These are phyloP conservation scores for Drosophila picticornis DNA, from an alignment of 2,888 invertebrate genomes.

Conservation along the genomic window DNA sequence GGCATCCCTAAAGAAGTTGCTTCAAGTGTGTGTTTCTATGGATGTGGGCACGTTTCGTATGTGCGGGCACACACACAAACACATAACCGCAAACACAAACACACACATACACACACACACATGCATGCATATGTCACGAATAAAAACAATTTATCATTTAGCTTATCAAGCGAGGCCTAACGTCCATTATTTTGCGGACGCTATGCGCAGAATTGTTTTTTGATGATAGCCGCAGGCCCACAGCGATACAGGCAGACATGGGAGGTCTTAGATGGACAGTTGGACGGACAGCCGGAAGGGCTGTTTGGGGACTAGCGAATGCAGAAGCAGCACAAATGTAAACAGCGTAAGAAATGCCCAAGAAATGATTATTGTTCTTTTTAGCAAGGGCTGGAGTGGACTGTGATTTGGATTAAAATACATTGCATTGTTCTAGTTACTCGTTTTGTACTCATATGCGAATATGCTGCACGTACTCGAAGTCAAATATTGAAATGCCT, in stretches of 20 bases:
- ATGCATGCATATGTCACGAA: conserved; percentile 73
- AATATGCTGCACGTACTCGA: conserved; percentile 8
- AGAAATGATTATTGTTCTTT: conserved; percentile 69
- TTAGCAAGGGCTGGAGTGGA: conserved; percentile 12
- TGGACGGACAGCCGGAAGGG: conserved; percentile 8
- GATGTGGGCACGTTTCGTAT: conserved; percentile 42
- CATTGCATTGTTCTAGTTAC: conserved; percentile 32
- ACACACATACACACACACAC: conserved; percentile 17
- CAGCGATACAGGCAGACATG: conserved; percentile 24
- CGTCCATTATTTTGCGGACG: conserved; percentile 78
- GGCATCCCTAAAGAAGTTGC: conserved; percentile 58
- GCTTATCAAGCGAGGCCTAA: conserved; percentile 77
- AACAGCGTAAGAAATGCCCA: conserved; percentile 62
- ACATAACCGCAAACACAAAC: conserved; percentile 1
- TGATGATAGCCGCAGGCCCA: conserved; percentile 69
- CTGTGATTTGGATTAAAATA: conserved; percentile 60
- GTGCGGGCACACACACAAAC: conserved; percentile 15
- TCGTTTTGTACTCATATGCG: background rate
- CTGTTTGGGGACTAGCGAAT: conserved; percentile 3
- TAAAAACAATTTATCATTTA: conserved; percentile 80
- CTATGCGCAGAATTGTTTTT: conserved; percentile 77
- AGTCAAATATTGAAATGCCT: conserved; percentile 40
- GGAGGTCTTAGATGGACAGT: conserved; percentile 19
- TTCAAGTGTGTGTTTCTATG: conserved; percentile 11
- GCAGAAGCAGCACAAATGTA: conserved; percentile 40